Percentiles rank a stretch among this genome's conserved stretches.
These are phyloP conservation scores for Reinhardtius hippoglossoides DNA, from an alignment of 2,113 vertebrate species.

Conservation along the genomic window DNA sequence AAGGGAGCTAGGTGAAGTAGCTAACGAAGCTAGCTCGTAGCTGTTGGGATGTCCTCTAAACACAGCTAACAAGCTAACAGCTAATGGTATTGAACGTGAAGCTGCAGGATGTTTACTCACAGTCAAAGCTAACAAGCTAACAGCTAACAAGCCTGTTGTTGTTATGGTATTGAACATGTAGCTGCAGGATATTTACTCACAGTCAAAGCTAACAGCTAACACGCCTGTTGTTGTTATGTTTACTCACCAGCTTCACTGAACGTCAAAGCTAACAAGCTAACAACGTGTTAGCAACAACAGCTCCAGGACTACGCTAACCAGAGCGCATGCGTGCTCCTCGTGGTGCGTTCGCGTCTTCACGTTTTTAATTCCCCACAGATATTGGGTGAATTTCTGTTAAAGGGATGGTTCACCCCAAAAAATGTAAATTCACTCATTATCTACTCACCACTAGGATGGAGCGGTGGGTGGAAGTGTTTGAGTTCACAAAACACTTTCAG, in stretches of 20 bases:
- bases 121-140: too few species aligned
- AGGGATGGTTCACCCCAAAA: too few species aligned
- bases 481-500: too few species aligned
- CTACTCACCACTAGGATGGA: too few species aligned
- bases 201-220: too few species aligned
- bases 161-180: background rate
- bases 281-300: background rate
- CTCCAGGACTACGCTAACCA: background rate
- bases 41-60: background rate
- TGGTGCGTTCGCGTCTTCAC: background rate
- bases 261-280: background rate
- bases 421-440: too few species aligned
- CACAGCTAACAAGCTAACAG: background rate
- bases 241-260: background rate
- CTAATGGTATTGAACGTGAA: background rate
- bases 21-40: background rate
- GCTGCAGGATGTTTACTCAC: background rate
- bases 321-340: background rate
- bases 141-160: too few species aligned
- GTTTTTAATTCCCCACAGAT: too few species aligned
- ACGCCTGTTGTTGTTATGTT: background rate
- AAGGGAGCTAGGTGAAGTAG: background rate
- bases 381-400: too few species aligned
- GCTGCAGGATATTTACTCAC: background rate
- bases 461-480: too few species aligned